Base-by-base conservation (phyloP, 2,113 vertebrate genomes). In the Xiphophorus hellerii region DNA sequence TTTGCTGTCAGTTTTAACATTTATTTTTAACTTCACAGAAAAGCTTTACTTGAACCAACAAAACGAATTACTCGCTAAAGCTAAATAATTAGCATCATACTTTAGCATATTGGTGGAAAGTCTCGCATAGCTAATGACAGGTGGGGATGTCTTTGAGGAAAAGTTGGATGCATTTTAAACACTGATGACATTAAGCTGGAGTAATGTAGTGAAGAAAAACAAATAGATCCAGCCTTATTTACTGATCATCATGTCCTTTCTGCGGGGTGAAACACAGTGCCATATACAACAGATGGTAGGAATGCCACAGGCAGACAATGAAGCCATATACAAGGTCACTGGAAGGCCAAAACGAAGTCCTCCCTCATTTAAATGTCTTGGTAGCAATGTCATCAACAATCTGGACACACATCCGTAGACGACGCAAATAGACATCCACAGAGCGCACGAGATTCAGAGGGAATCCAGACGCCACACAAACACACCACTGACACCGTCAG, bases 271-370 rank as follows among this genome's bases (percentile, higher is more conserved):
- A 85, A 83, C 74, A 77, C 74, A 87, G 73, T 62, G 68, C 69
- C 1, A 48, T 31, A 73, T 20, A 69, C 69, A 83, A 81, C 85
- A 90, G 87, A 92, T 89, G 88, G 87, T 72, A 64, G 42, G 71
- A 82, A 81, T 39, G 76, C 84, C 84, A 84, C 82, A 62, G 70
- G 74, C 84, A 88, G 71, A 84, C 82, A 87, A 81, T 80, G 85
- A 51, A 79, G 75, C 73, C 51, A 28, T 11, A 25, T 28, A 63
- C 74, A 90, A 90, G 85, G 89, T 88, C 79, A 82, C 39, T 42
- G 20, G 70, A 76, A 89, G 84, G 77, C 84, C 73, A 61, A 71
- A 30, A 81, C 71, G 66, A 81, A 81, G 70, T 76, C 70, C 61
- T 30, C 6, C 27, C 68, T 71, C 39, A 33, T 69, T 37, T 51